phyloP scores from a whole-genome alignment of 2,113 vertebrate genomes.

The Pterocles orientalis region DNA sequence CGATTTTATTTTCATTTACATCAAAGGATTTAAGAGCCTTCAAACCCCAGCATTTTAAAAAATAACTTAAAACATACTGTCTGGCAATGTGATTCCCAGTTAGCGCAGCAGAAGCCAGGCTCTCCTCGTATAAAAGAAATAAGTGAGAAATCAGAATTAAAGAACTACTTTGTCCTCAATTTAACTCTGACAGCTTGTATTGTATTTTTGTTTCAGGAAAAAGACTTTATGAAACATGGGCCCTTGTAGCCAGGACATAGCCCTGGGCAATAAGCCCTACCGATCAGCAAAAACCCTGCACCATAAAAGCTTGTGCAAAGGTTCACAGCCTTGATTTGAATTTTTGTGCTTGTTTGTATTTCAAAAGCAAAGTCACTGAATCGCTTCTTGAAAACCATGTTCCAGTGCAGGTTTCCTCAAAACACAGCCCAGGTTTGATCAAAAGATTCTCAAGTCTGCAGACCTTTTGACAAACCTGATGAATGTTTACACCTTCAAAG shows the following conservation, averaged over 20 bases:
- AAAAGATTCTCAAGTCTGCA: conserved; percentile 42
- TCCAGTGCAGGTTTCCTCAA: conserved; percentile 18
- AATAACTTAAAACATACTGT: conserved; percentile 61
- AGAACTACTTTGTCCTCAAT: conserved; percentile 33
- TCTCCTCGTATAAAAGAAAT: conserved; percentile 33
- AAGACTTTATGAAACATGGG: not conserved
- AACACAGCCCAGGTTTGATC: conserved; percentile 38
- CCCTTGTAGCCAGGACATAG: not conserved
- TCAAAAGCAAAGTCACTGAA: conserved; percentile 36
- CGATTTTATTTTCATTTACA: conserved; percentile 67
- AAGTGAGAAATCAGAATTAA: conserved; percentile 26
- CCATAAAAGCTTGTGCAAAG: not conserved
- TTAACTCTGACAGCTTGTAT: not conserved
- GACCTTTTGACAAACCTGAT: conserved; percentile 7
- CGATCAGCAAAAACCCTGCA: not conserved
- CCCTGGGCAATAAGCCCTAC: not conserved
- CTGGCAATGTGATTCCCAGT: conserved; percentile 41
- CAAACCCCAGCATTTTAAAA: conserved; percentile 53
- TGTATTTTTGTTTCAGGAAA: conserved; percentile 13
- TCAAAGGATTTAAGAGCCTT: conserved; percentile 62
- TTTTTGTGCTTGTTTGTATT: conserved; percentile 38
- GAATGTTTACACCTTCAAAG: conserved; percentile 13
- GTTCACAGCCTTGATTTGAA: conserved; percentile 8
- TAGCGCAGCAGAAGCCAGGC: not conserved
- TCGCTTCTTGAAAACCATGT: conserved; percentile 8